Evolutionary conservation across 2,797 vertebrate species (phyloP).

Genomic region (Uromys caudimaculatus): DNA sequence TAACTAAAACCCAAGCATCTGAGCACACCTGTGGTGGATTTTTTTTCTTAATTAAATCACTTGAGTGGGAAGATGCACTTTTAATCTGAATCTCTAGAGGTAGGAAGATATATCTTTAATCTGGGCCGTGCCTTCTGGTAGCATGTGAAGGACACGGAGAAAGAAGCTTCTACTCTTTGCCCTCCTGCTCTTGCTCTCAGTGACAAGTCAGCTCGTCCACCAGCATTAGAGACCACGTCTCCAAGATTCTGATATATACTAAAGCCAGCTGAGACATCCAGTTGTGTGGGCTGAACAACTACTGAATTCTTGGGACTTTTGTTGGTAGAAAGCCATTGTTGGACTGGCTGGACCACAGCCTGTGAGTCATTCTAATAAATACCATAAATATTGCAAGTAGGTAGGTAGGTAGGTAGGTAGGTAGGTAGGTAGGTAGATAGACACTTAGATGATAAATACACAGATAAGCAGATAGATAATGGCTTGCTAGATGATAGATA

Average conservation of each 20-base stretch:
- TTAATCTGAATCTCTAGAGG: background rate
- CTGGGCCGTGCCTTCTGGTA: background rate
- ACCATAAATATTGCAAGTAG: background rate
- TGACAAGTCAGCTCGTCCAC: background rate
- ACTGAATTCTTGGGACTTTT: background rate
- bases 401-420: background rate
- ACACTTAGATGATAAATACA: background rate
- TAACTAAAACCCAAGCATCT: background rate
- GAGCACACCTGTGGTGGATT: background rate
- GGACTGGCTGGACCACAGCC: background rate
- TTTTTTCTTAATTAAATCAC: background rate
- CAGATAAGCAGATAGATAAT: no score
- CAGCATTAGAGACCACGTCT: background rate
- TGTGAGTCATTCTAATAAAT: background rate
- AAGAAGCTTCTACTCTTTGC: background rate
- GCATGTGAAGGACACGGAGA: background rate
- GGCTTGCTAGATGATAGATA: background rate
- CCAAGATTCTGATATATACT: background rate
- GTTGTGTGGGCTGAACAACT: background rate
- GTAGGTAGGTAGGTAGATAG: background rate
- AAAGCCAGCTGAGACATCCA: background rate
- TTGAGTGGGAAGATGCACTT: background rate
- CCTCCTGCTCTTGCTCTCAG: background rate
- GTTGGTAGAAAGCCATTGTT: background rate
- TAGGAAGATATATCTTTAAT: background rate